Conservation (phyloP, 1,140 invertebrate genomes). For the Mactra quadrangularis region DNA sequence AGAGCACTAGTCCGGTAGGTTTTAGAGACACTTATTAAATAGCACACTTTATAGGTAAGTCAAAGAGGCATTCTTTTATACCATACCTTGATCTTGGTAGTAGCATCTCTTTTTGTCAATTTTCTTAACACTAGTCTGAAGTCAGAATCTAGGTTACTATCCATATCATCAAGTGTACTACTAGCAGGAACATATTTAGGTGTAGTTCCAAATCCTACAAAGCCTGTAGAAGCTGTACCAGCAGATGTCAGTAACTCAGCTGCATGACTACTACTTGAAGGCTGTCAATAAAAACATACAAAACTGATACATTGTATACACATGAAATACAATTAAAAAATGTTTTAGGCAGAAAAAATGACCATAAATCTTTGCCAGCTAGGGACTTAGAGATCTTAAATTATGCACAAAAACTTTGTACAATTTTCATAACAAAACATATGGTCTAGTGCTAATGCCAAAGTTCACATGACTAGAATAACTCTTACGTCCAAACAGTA, state of each 20-base stretch:
- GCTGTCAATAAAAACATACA: constrained; percentile 85
- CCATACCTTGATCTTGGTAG: constrained; percentile 92
- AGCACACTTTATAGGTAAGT: too few relatives aligned
- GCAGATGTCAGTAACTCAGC: constrained; percentile 88
- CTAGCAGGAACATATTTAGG: constrained; percentile 87
- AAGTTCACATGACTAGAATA: neutral
- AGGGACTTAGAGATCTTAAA: neutral
- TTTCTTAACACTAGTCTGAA: constrained; percentile 84
- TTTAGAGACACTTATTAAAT: too few relatives aligned
- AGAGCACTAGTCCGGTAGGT: too few relatives aligned
- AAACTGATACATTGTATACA: neutral
- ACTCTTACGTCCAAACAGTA: too few relatives aligned
- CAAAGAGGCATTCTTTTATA: neutral
- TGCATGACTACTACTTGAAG: constrained; percentile 91
- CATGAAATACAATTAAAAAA: neutral
- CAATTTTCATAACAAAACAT: neutral
- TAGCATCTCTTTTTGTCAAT: constrained; percentile 92
- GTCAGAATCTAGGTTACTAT: constrained; percentile 83
- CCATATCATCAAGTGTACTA: constrained; percentile 76
- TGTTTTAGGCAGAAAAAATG: neutral
- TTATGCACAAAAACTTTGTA: neutral
- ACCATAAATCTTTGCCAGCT: neutral
- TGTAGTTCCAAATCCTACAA: constrained; percentile 88
- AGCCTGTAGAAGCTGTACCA: constrained; percentile 82
- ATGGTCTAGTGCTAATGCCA: neutral